Percentiles rank a stretch among this genome's conserved stretches.
phyloP scores from a whole-genome alignment of 1,140 invertebrate species.

The Armadillidium nasatum region DNA sequence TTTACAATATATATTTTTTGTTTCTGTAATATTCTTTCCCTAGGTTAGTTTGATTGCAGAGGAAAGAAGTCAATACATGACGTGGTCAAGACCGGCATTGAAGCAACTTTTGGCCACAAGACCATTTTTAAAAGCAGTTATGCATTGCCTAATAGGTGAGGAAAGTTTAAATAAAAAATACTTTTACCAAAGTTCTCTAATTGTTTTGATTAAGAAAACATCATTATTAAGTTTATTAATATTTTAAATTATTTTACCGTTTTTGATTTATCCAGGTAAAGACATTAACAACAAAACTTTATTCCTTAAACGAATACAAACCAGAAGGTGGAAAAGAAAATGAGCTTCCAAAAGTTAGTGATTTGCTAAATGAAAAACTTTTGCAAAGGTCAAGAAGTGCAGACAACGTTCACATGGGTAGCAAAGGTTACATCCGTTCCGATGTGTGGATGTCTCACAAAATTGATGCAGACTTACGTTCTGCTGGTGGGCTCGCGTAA shows the following conservation, averaged over 20 bases:
- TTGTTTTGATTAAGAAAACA: not conserved
- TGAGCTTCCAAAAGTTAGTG: not conserved
- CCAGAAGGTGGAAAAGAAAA: not conserved
- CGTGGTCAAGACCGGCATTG: not conserved
- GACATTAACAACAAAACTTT: conserved; percentile 80
- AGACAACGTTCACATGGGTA: not conserved
- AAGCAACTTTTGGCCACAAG: not conserved
- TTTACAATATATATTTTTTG: no score
- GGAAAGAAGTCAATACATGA: not conserved
- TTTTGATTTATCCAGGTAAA: conserved; percentile 56
- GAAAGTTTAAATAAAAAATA: not conserved
- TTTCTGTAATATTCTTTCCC: no score
- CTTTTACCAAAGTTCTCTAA: not conserved
- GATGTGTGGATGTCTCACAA: conserved; percentile 1
- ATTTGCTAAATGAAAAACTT: not conserved
- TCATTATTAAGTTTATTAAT: not conserved
- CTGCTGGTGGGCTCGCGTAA: no score
- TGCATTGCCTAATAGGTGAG: not conserved
- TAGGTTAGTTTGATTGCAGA: not conserved
- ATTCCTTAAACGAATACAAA: conserved; percentile 67
- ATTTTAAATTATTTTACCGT: not conserved
- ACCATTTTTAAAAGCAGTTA: not conserved
- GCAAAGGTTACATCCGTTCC: not conserved
- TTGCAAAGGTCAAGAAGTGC: not conserved
- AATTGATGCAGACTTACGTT: not conserved